Evolutionary conservation across 2,888 invertebrate species (phyloP).

Genomic region (Pseudococcus longispinus): DNA sequence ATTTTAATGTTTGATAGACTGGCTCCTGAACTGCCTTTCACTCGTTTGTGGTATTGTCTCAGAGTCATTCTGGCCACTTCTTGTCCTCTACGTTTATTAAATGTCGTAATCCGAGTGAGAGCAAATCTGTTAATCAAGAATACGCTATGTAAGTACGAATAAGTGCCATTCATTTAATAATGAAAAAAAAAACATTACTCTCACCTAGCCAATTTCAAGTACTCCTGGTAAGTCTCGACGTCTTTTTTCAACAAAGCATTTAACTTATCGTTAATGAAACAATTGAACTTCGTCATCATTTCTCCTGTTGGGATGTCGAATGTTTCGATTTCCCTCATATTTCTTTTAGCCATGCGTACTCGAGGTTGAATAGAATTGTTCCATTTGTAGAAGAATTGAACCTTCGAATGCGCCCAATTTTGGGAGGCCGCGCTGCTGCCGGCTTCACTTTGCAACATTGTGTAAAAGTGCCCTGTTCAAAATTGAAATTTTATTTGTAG

Average conservation of each 20-base stretch:
- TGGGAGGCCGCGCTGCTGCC: too few relatives aligned
- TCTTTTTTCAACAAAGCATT: background rate
- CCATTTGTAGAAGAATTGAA: background rate
- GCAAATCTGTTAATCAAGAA: background rate
- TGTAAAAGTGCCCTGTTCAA: background rate
- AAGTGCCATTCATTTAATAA: background rate
- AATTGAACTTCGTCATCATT: background rate
- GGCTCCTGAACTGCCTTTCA: background rate
- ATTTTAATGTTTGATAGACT: background rate
- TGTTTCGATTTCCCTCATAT: background rate
- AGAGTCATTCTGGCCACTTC: background rate
- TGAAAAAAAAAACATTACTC: background rate
- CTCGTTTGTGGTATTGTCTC: background rate
- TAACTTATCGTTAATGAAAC: background rate
- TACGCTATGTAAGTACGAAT: too few relatives aligned
- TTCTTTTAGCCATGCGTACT: background rate
- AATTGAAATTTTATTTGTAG: too few relatives aligned
- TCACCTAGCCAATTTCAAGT: background rate
- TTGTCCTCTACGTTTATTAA: background rate
- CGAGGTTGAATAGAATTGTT: background rate
- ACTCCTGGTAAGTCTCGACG: background rate
- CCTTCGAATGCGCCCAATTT: background rate
- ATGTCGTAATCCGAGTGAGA: background rate
- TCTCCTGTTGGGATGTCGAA: background rate
- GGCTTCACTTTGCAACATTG: background rate